These are phyloP conservation scores for Hyles lineata DNA, from an alignment of 2,888 invertebrate species.

Conservation along the genomic window DNA sequence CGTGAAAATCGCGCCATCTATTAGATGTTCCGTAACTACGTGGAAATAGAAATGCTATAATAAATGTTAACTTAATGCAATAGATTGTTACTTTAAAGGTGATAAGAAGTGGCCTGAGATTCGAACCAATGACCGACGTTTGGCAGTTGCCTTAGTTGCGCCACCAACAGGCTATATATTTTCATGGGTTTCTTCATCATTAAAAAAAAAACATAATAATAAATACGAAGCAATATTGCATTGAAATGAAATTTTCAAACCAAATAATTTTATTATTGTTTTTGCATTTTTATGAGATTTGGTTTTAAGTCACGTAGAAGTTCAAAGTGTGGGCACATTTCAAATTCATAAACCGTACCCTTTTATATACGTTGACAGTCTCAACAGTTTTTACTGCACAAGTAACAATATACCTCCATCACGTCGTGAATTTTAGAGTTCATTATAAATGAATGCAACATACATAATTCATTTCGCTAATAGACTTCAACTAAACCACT, in stretches of 20 bases:
- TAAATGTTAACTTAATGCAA: too few species aligned
- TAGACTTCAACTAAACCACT: background rate
- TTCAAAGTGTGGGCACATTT: conserved; percentile 5
- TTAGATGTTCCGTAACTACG: too few species aligned
- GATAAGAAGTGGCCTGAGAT: too few species aligned
- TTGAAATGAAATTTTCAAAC: background rate
- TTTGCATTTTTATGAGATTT: conserved; percentile 19
- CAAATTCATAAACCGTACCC: background rate
- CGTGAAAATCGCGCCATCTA: too few species aligned
- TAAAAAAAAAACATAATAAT: too few species aligned
- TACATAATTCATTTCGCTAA: background rate
- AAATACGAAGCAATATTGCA: too few species aligned
- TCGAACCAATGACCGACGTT: too few species aligned
- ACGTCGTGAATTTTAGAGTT: conserved; percentile 2
- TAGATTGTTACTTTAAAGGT: too few species aligned
- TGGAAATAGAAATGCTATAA: too few species aligned
- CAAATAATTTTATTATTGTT: conserved; percentile 10
- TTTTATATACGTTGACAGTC: background rate
- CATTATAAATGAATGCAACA: background rate
- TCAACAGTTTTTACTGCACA: background rate
- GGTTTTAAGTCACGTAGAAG: conserved; percentile 11
- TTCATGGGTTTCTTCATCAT: too few species aligned
- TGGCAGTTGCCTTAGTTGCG: too few species aligned
- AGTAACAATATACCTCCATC: background rate
- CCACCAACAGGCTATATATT: too few species aligned